Conservation (phyloP, 2,888 invertebrate genomes). For the Gonocerus acuteangulatus region DNA sequence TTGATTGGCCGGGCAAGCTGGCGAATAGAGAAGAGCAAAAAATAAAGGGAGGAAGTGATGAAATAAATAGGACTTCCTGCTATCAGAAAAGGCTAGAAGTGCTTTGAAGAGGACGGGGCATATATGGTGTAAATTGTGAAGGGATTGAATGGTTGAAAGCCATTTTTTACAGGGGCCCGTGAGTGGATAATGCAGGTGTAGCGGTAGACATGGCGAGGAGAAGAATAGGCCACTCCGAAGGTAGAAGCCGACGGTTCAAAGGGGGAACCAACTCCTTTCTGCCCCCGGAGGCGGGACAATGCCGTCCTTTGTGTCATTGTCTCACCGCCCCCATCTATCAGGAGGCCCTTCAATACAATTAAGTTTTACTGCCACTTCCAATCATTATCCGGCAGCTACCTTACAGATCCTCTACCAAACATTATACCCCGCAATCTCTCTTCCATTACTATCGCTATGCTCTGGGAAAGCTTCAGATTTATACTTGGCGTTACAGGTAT, state of each 20-base stretch:
- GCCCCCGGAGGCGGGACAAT: background rate
- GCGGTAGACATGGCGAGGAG: background rate
- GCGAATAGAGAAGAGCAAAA: no score
- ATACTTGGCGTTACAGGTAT: background rate
- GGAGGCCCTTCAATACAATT: background rate
- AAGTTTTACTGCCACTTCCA: background rate
- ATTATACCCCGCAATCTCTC: no score
- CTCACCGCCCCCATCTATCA: conserved; percentile 14
- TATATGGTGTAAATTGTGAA: conserved; percentile 6
- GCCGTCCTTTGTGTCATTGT: conserved; percentile 2
- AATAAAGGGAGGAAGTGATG: no score
- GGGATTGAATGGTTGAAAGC: background rate
- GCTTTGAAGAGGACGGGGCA: background rate
- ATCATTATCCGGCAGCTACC: no score
- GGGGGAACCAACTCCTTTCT: background rate
- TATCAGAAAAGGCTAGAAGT: background rate
- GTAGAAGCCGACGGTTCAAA: background rate
- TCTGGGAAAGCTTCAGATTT: background rate
- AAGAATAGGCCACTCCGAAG: conserved; percentile 1
- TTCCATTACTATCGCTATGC: no score
- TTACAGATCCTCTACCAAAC: no score
- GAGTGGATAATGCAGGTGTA: background rate
- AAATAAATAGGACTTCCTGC: background rate
- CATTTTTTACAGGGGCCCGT: background rate
- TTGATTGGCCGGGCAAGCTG: no score